Evolutionary conservation across 92 coral and sea anemone species (phyloP).

Genomic region (Phenganax stokvisi): DNA sequence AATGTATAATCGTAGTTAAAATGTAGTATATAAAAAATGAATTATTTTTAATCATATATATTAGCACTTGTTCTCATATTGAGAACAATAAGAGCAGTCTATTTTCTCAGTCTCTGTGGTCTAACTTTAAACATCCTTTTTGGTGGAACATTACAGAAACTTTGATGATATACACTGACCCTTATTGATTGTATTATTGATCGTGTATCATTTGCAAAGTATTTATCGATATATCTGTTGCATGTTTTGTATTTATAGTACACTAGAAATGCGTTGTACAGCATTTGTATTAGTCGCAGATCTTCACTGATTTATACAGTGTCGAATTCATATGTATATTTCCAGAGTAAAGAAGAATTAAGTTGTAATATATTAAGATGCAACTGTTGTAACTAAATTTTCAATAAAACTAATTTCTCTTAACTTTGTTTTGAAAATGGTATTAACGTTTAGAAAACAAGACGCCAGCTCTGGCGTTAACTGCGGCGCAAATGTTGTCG

Average conservation of each 20-base stretch:
- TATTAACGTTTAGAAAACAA: background rate
- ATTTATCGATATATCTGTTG: slow-evolving; percentile 29
- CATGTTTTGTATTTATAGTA: slow-evolving; percentile 32
- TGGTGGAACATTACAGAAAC: too few relatives aligned
- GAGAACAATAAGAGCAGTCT: background rate
- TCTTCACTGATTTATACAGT: slow-evolving; percentile 24
- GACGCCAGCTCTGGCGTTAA: background rate
- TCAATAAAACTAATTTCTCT: slow-evolving; percentile 4
- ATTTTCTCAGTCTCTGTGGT: too few relatives aligned
- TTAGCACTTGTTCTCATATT: slow-evolving; percentile 33
- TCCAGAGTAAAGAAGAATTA: background rate
- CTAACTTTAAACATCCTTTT: too few relatives aligned
- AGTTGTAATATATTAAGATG: slow-evolving; percentile 12
- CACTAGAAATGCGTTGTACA: slow-evolving; percentile 9
- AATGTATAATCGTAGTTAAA: too few relatives aligned
- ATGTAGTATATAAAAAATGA: slow-evolving; percentile 1
- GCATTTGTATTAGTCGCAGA: slow-evolving; percentile 20
- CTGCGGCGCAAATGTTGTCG: background rate
- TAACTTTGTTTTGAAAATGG: background rate
- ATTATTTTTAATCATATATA: slow-evolving; percentile 18
- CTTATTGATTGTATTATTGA: slow-evolving; percentile 24
- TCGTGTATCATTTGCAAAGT: slow-evolving; percentile 12
- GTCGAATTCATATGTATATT: slow-evolving; percentile 15
- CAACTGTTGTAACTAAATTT: slow-evolving; percentile 16
- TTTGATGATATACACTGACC: slow-evolving; percentile 13